Conservation (phyloP, 2,888 invertebrate species). For the Philonicus albiceps region DNA sequence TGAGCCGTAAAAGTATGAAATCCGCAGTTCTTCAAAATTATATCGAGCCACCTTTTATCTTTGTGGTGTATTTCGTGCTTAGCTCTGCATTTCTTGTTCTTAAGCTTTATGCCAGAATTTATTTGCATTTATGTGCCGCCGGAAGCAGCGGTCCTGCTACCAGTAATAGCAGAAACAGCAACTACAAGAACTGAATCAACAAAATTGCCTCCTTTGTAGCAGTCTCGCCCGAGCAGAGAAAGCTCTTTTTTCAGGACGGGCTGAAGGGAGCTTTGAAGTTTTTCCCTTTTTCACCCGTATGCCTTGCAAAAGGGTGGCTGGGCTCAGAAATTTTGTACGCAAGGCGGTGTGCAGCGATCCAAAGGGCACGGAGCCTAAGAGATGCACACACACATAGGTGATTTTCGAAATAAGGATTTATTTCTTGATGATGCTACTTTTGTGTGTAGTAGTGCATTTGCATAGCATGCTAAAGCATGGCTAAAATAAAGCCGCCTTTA, state of each 20-base stretch:
- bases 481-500: conserved; percentile 29
- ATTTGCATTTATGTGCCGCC: conserved; percentile 29
- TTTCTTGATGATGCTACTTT: background rate
- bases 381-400: background rate
- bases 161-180: background rate
- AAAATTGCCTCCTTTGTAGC: conserved; percentile 34
- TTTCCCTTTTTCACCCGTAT: background rate
- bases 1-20: background rate
- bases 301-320: background rate
- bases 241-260: background rate
- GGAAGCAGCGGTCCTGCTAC: background rate
- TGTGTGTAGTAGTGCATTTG: background rate
- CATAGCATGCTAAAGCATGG: conserved; percentile 24
- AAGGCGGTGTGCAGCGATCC: background rate
- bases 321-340: background rate
- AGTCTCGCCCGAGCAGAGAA: background rate
- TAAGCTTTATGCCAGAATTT: conserved; percentile 12
- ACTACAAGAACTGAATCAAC: conserved; percentile 25
- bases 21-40: conserved; percentile 24
- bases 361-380: background rate
- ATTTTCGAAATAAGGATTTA: conserved; percentile 14
- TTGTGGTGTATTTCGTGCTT: background rate
- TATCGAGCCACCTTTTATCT: conserved; percentile 1
- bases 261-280: background rate
- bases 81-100: conserved; percentile 3